Base-by-base conservation (phyloP, 2,113 vertebrate species). In the Alosa alosa region DNA sequence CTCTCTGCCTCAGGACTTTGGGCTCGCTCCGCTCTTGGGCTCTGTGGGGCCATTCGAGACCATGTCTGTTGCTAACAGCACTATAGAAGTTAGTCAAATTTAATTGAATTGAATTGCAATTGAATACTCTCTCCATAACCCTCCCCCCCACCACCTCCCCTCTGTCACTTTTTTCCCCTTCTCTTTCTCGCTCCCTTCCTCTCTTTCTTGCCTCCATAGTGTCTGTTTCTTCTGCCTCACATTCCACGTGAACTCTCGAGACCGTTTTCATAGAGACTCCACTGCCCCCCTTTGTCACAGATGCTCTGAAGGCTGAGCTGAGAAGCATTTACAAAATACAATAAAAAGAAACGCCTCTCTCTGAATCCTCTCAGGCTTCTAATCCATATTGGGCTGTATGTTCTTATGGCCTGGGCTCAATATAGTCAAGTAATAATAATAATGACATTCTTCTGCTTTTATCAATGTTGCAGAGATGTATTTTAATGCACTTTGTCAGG, bases 191-290 rank as follows among this genome's bases (percentile, higher is more conserved):
- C 22, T 64, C 1, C 22, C 57, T 64, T n/a, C 22, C 22, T 25
- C 22, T 64, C 4, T 5, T 6, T 25, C 22, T n/a, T 20, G 3
- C 57, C 22, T 64, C 57, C 9, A 6, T n/a, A 64, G 57, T n/a
- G 57, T n/a, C 57, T 64, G 57, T 64, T 64, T 25, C 57, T 64
- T 64, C 6, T 64, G 20, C n/a, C 57, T 64, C 57, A 64, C 64
- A 36, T 72, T 25, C n/a, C 25, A 25, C 86, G 85, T 89, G 83
- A 85, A 45, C 49, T 60, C 52, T 18, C 0, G 9, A 83, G 84
- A 20, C 85, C 84, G 90, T 92, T 93, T 81, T 89, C 85, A 75
- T 1, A 83, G 57, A 64, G 47, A 88, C 82, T 64, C 64, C 3
- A 1, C 64, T 31, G 10, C n/a, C 64, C 64, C 25, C 25, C 10